Evolutionary conservation across 2,888 invertebrate genomes (phyloP).

Genomic region (Nomada goodeniana): DNA sequence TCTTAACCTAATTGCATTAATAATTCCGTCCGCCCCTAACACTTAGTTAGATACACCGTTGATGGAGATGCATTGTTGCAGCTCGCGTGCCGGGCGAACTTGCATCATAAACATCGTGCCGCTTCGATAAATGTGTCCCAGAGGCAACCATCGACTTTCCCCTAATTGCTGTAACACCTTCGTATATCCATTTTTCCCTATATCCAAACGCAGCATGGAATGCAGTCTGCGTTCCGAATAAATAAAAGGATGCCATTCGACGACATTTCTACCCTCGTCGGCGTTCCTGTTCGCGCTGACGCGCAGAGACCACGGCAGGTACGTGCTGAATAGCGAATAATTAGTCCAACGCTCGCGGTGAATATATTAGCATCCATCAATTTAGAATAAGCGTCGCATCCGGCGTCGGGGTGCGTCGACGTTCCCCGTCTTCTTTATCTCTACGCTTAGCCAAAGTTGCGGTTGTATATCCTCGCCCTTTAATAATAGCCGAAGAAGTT

Average conservation of each 20-base stretch:
- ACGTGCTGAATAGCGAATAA: constrained; percentile 60
- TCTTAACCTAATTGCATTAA: not conserved
- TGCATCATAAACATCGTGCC: constrained; percentile 53
- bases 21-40: constrained; percentile 21
- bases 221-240: not conserved
- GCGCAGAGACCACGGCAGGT: not conserved
- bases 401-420: constrained; percentile 32
- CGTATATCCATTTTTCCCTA: constrained; percentile 24
- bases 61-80: constrained; percentile 34
- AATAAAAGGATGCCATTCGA: not conserved
- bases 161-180: constrained; percentile 38
- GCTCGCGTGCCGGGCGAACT: constrained; percentile 43
- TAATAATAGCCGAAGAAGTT: not conserved
- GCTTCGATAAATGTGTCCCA: constrained; percentile 28
- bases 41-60: constrained; percentile 11
- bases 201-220: not conserved
- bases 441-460: constrained; percentile 22
- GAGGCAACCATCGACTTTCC: constrained; percentile 29
- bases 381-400: constrained; percentile 68
- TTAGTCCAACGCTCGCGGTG: constrained; percentile 56
- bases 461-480: constrained; percentile 17
- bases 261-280: not conserved
- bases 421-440: constrained; percentile 30
- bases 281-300: not conserved
- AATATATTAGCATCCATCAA: constrained; percentile 71